Base-by-base conservation (phyloP, 2,113 vertebrate species). In the Dipodomys spectabilis region DNA sequence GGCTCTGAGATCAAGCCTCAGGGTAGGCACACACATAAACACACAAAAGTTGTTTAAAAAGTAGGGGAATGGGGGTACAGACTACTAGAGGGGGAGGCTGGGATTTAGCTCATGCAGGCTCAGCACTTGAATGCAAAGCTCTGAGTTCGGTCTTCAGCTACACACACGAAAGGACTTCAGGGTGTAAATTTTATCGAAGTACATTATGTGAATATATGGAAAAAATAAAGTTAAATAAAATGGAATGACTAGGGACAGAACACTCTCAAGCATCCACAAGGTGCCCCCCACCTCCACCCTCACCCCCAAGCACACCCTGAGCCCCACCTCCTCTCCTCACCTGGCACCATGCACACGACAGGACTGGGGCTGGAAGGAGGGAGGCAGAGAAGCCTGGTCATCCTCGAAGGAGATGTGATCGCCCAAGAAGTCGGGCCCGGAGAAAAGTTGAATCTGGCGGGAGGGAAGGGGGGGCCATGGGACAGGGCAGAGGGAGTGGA, bases 271-370 rank as follows among this genome's bases (percentile, higher is more conserved):
- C 22, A 35, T 30, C 23, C n/a, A 27, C 77, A 67, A 84, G 25
- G 35, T 45, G 44, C 13, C 4, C 49, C 57, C 28, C n/a, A 71
- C 62, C 57, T 68, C 20, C 53, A 27, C 44, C 69, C 13, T 10
- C 7, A 20, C 22, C 4, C 19, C 71, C 12, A 4, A 12, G 73
- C 73, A 8, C 49, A 28, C 5, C 23, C 27, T 1, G 1, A 10
- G 7, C 86, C 13, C 22, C 30, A 57, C 1, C 60, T 28, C 25
- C 44, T 45, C 25, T 68, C 3, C 97, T 98, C 93, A 99, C 99
- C 99, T 99, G 98, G 98, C 99, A 0, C 98, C 98, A 0, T 96
- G 96, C 88, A 99, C 98, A n/a, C 99, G 97, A 97, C 99, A 99
- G 35, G 99, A 99, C 94, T 97, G 98, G 3, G 98, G 97, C 71